Evolutionary conservation across 2,797 vertebrate genomes (phyloP), one percentile per base, ranked within the genome.

Genomic region (Carapus acus): DNA sequence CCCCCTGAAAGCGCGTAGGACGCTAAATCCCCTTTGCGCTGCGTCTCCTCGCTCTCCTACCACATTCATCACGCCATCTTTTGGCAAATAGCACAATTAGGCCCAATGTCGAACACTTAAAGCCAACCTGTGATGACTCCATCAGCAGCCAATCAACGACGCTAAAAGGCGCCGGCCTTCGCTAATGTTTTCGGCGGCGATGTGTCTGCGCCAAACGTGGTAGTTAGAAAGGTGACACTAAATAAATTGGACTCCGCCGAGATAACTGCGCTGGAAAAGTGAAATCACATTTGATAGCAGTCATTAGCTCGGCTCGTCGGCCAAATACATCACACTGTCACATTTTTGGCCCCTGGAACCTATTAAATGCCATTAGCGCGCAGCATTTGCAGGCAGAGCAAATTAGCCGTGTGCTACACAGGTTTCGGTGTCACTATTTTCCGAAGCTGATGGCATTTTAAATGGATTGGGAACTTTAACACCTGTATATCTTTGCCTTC

Each of bases 281-380:
- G 50, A 81, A 86, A 84, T 86, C 79, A 77, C 78, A 77, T 86
- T 85, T 87, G 81, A 87, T 84, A 83, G 85, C 77, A 81, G 83
- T 86, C 85, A 88, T 89, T 90, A 89, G 79, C 71, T 77, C 62
- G 69, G 71, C 61, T 82, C 52, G 60, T 79, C 71, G 78, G 78
- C 79, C 73, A 80, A 84, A 89, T 88, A 72, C 79, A 88, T 88
- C 83, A 86, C 71, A 64, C 78, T 88, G 84, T 87, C 82, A 85
- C 74, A 56, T 40, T 81, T 80, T 76, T 79, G 78, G 79, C 82
- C 64, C 76, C 73, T 67, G 27, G 73, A 83, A 80, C 71, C 77
- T 83, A 88, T 88, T 86, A 85, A 73, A 85, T 62, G 72, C 75
- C 76, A 79, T 86, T 85, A 85, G 81, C 36, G 69, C 57, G 60